Percentiles rank a stretch among this genome's conserved stretches.
Evolutionary conservation across 2,888 invertebrate genomes (phyloP).

Genomic region (Agrochola circellaris): DNA sequence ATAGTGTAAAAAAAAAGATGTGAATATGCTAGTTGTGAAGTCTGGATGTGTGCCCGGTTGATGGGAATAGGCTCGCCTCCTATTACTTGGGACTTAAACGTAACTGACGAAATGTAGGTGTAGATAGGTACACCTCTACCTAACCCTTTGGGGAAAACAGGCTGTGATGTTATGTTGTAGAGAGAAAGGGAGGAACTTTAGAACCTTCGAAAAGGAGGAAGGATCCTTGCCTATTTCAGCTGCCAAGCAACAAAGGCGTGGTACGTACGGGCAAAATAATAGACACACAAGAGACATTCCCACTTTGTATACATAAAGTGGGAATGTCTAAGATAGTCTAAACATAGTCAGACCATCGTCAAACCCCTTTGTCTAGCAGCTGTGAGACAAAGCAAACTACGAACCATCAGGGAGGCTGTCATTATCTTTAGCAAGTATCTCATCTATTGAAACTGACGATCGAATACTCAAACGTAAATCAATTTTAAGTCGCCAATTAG

Average conservation of each 20-base stretch:
- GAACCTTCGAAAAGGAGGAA: no score
- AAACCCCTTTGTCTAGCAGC: not conserved
- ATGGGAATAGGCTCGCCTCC: not conserved
- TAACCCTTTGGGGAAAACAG: not conserved
- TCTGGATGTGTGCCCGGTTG: not conserved
- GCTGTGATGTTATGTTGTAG: not conserved
- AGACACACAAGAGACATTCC: conserved; percentile 3
- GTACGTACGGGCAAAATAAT: not conserved
- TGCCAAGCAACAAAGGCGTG: not conserved
- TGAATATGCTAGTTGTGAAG: not conserved
- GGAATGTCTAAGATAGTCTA: no score
- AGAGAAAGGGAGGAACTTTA: not conserved
- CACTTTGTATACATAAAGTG: conserved; percentile 2
- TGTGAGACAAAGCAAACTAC: not conserved
- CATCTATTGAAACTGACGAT: not conserved
- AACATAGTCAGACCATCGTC: not conserved
- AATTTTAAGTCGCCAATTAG: not conserved
- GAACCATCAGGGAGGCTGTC: not conserved
- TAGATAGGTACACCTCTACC: not conserved
- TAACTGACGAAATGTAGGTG: not conserved
- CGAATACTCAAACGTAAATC: not conserved
- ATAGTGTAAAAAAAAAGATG: no score
- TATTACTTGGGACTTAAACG: not conserved
- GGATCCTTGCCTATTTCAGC: not conserved
- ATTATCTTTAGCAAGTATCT: not conserved